A percentile compares a stretch with the other conserved stretches of the same genome.
phyloP scores from a whole-genome alignment of 2,888 invertebrate genomes.

The Luperina testacea region DNA sequence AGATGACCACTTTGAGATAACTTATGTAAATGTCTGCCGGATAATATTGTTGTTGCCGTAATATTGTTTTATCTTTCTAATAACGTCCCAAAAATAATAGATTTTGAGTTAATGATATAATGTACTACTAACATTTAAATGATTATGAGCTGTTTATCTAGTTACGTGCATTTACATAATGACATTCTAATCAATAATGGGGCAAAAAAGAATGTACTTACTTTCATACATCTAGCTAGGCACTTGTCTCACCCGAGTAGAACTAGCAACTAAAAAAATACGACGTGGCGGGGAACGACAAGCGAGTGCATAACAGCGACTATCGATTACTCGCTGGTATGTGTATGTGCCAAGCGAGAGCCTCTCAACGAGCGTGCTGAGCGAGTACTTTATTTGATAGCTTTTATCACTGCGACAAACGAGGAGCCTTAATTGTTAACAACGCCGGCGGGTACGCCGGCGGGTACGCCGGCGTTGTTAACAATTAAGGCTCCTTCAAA shows the following conservation, averaged over 20 bases:
- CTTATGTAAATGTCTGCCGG: slow-evolving; percentile 23
- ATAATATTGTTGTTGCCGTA: not conserved
- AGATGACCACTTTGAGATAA: not conserved
- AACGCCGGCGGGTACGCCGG: too few species aligned
- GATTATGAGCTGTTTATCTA: not conserved
- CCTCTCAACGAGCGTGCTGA: not conserved
- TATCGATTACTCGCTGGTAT: not conserved
- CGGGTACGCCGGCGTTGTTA: too few species aligned
- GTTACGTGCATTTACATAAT: slow-evolving; percentile 10
- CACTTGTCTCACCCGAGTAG: not conserved
- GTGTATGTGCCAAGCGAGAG: too few species aligned
- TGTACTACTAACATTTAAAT: slow-evolving; percentile 2
- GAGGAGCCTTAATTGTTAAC: not conserved
- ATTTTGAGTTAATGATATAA: not conserved
- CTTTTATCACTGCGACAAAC: not conserved
- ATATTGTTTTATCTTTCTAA: slow-evolving; percentile 10
- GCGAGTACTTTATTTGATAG: not conserved
- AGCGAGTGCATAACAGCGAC: not conserved
- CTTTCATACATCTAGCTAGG: not conserved
- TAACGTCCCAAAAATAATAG: slow-evolving; percentile 1
- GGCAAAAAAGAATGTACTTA: slow-evolving; percentile 8
- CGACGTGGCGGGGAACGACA: not conserved
- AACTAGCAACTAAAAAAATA: not conserved
- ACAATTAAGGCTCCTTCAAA: too few species aligned
- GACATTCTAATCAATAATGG: slow-evolving; percentile 10